Base-by-base conservation (phyloP, 2,113 vertebrate genomes). In the Dromaius novaehollandiae region DNA sequence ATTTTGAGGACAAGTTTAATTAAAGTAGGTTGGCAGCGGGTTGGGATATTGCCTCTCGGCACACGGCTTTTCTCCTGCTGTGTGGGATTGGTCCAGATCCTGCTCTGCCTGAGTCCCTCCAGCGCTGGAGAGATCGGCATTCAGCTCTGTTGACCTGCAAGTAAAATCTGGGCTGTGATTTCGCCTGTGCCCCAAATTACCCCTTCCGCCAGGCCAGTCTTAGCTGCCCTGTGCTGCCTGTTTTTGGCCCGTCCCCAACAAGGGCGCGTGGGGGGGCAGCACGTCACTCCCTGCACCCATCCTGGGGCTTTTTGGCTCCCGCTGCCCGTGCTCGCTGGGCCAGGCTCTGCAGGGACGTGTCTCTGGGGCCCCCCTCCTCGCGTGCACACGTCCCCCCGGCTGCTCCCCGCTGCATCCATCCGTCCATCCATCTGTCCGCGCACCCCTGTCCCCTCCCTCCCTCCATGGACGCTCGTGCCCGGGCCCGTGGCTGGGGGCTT, bases 61-160 rank as follows among this genome's bases (percentile, higher is more conserved):
- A 4, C 16, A 53, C n/a, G 18, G 30, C 12, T 63, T 56, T 51
- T 7, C 63, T 15, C 10, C 34, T 25, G 53, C 9, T 8, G 10
- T 4, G 0, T 22, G 68, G 68, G 25, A 30, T 44, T 42, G 25
- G 40, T 14, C 38, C 30, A 17, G 34, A 8, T 17, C 5, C 7
- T 0, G 0, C 16, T 5, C n/a, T 51, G 32, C 36, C 42, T 2
- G 38, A 2, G 12, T 17, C 13, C 17, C 2, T 14, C 8, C 4
- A 2, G 53, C 19, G 9, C 30, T 3, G 2, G 13, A 5, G 26
- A 3, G 10, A 7, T 38, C 50, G 38, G 46, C 51, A 1, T 36
- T 51, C 61, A 51, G 48, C 34, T 36, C 44, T 46, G 13, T 46
- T 46, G 13, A 14, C 16, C 16, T 46, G 44, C 44, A 16, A 46